Evolutionary conservation across 2,888 invertebrate genomes (phyloP), one percentile per base, ranked within the genome.

Genomic region (Idaea dimidiata): DNA sequence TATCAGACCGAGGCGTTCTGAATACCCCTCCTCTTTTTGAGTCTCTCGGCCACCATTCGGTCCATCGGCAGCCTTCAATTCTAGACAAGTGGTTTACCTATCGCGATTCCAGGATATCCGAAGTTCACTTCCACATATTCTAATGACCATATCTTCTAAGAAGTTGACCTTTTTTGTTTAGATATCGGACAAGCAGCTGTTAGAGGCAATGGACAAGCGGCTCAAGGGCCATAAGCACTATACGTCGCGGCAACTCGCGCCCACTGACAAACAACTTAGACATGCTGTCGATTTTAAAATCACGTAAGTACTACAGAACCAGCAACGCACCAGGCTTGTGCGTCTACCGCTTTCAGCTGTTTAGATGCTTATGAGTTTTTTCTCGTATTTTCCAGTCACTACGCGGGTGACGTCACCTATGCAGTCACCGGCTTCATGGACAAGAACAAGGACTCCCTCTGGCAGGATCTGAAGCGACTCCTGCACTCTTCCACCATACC

Each of bases 381-480:
- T 54, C 8, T 16, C n/a, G 17, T 54, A 54, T 17, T 6, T 24
- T n/a, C 0, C 81, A 95, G 95, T 16, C 99, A 99, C 86, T 99
- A 99, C 85, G 99, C 99, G 0, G 99, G 99, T 5, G 98, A 99
- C 80, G 99, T 99, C 32, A 96, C 97, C 16, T 99, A 99, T 92
- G 95, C 95, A 62, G 94, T 98, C 17, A 93, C 94, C 16, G 98
- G 98, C 0, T 99, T 99, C 91, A 94, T 99, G 87, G 99, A 99
- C 87, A 99, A 99, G 92, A 99, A 99, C 92, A 98, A 96, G 87
- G 99, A 99, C 86, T 97, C 97, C 0, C 93, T 99, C 59, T 99
- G 97, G 93, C 99, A 99, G 93, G 99, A 99, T 89, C 97, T 99
- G 80, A 99, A 99, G 91, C 93, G 99, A 32, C 91, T 99, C 63